Percentiles rank a stretch among this genome's conserved stretches.
Evolutionary conservation across 2,888 invertebrate genomes (phyloP).

Genomic region (Callyntrura guangdongensis): DNA sequence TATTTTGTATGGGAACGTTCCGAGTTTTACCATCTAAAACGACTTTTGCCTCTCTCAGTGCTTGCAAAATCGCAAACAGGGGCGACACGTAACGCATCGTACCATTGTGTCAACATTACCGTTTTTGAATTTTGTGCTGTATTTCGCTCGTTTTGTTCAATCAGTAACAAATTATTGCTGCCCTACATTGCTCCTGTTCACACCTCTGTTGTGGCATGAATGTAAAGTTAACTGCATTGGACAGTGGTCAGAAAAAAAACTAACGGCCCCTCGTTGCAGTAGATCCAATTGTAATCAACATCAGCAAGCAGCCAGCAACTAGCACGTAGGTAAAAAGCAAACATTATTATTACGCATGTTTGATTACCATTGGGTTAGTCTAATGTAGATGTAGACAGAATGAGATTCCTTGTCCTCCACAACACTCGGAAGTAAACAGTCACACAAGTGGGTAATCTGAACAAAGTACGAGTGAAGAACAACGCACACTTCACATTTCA

Average conservation of each 20-base stretch:
- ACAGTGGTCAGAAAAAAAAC: conserved; percentile 34
- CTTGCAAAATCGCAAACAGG: neutral
- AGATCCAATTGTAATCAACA: conserved; percentile 9
- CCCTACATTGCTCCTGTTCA: conserved; percentile 11
- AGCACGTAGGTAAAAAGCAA: conserved; percentile 18
- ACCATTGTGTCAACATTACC: neutral
- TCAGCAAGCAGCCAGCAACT: neutral
- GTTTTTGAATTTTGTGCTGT: conserved; percentile 33
- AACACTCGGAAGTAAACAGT: conserved; percentile 48
- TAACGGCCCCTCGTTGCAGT: neutral
- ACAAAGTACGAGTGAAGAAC: neutral
- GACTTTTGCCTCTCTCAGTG: neutral
- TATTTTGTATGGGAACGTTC: neutral
- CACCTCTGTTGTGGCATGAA: conserved; percentile 25
- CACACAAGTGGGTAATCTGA: conserved; percentile 36
- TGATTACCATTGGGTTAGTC: conserved; percentile 32
- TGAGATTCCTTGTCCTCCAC: conserved; percentile 22
- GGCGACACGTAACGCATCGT: neutral
- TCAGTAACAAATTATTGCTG: conserved; percentile 24
- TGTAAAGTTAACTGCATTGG: conserved; percentile 7
- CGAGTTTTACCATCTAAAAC: neutral
- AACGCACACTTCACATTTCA: neutral
- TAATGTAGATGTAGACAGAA: conserved; percentile 16
- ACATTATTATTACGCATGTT: conserved; percentile 38
- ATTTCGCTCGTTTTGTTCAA: conserved; percentile 11